Percentiles rank a stretch among this genome's conserved stretches.
These are phyloP conservation scores for Pteromalus puparum DNA, from an alignment of 1,140 invertebrate species.

Conservation along the genomic window DNA sequence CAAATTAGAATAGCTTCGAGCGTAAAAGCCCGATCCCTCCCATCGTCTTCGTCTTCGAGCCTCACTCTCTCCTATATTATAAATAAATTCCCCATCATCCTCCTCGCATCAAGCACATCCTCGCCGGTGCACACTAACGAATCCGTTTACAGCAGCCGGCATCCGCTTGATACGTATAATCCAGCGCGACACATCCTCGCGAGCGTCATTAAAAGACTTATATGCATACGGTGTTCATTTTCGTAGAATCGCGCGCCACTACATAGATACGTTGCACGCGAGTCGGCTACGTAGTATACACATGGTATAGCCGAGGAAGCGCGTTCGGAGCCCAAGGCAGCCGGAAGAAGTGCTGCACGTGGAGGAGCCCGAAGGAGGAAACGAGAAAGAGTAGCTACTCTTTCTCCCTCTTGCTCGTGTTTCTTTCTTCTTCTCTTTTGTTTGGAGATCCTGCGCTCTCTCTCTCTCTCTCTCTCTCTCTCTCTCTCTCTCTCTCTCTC, in stretches of 20 bases:
- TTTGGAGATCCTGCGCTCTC: neutral
- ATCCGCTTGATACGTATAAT: too few species aligned
- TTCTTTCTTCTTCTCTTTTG: neutral
- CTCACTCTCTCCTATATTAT: too few species aligned
- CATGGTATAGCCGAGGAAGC: neutral
- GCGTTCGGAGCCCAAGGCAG: neutral
- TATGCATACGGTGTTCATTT: neutral
- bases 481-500: too few species aligned
- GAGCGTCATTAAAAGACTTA: neutral
- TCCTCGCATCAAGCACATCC: too few species aligned
- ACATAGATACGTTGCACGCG: conserved; percentile 6
- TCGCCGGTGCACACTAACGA: neutral
- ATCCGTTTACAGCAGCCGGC: neutral
- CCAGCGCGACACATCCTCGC: neutral
- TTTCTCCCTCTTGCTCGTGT: neutral
- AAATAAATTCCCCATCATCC: too few species aligned
- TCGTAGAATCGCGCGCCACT: neutral
- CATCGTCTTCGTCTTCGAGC: too few species aligned
- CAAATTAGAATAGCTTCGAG: too few species aligned
- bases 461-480: too few species aligned
- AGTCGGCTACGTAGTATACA: neutral
- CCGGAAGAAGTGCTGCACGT: conserved; percentile 3
- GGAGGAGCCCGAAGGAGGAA: conserved; percentile 5
- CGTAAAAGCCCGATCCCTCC: too few species aligned
- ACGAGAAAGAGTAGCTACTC: neutral